Evolutionary conservation across 2,888 invertebrate genomes (phyloP).

Genomic region (Chalcis sispes): DNA sequence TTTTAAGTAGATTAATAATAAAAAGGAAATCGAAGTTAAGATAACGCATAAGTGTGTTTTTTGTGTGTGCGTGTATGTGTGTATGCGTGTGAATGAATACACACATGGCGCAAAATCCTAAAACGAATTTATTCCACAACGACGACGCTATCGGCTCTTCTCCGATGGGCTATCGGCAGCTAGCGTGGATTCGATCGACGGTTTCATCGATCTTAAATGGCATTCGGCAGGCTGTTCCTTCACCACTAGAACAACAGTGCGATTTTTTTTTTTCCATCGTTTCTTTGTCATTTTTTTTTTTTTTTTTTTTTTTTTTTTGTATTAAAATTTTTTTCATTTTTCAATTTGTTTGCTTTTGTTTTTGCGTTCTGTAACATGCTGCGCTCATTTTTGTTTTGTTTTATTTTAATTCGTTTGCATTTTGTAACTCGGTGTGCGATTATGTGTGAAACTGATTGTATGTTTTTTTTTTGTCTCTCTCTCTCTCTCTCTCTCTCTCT

Average conservation of each 20-base stretch:
- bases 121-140: constrained; percentile 46
- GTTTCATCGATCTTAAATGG: constrained; percentile 56
- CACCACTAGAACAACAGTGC: constrained; percentile 55
- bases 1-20: too few relatives aligned
- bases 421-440: background rate
- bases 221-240: constrained; percentile 56
- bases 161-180: constrained; percentile 47
- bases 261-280: constrained; percentile 20
- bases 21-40: too few relatives aligned
- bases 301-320: background rate
- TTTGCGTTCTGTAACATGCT: too few relatives aligned
- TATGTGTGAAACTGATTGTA: too few relatives aligned
- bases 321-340: background rate
- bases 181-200: constrained; percentile 56
- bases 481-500: too few relatives aligned
- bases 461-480: too few relatives aligned
- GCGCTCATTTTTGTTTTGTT: background rate
- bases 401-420: too few relatives aligned
- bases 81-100: too few relatives aligned
- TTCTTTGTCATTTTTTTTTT: constrained; percentile 28
- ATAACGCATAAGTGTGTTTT: too few relatives aligned
- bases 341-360: too few relatives aligned
- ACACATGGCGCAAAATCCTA: constrained; percentile 48
- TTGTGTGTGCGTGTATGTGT: too few relatives aligned
- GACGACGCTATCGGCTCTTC: constrained; percentile 53